These are phyloP conservation scores for Dione juno DNA, from an alignment of 2,888 invertebrate species.

Conservation along the genomic window DNA sequence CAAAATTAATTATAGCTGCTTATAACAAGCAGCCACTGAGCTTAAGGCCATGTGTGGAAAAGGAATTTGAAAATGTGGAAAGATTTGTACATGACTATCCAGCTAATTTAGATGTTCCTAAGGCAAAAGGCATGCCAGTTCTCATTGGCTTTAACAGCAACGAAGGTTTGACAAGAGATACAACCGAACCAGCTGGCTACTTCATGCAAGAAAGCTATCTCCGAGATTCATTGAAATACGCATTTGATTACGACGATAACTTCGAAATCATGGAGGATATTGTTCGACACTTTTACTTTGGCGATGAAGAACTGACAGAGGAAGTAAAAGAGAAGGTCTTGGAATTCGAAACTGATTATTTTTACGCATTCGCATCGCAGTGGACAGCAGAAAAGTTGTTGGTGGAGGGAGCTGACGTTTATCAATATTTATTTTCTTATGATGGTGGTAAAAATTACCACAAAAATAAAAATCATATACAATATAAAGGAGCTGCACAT, in stretches of 20 bases:
- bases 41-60: slow-evolving; percentile 59
- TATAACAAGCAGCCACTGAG: slow-evolving; percentile 46
- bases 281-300: slow-evolving; percentile 59
- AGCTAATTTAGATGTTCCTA: slow-evolving; percentile 51
- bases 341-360: slow-evolving; percentile 60
- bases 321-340: slow-evolving; percentile 49
- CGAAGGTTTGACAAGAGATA: slow-evolving; percentile 51
- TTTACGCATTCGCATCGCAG: slow-evolving; percentile 56
- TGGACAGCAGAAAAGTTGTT: slow-evolving; percentile 53
- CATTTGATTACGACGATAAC: slow-evolving; percentile 51
- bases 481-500: slow-evolving; percentile 54
- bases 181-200: slow-evolving; percentile 42
- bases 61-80: slow-evolving; percentile 46
- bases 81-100: slow-evolving; percentile 53
- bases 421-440: slow-evolving; percentile 64
- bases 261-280: slow-evolving; percentile 26
- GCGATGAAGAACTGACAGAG: slow-evolving; percentile 52
- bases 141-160: slow-evolving; percentile 60
- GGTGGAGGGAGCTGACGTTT: slow-evolving; percentile 53
- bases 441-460: slow-evolving; percentile 53
- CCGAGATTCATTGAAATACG: slow-evolving; percentile 38
- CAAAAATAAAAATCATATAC: slow-evolving; percentile 47
- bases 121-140: slow-evolving; percentile 55
- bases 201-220: slow-evolving; percentile 42
- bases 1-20: slow-evolving; percentile 55